Conservation (phyloP, 2,113 vertebrate genomes). For the Gnathonemus longibarbis region DNA sequence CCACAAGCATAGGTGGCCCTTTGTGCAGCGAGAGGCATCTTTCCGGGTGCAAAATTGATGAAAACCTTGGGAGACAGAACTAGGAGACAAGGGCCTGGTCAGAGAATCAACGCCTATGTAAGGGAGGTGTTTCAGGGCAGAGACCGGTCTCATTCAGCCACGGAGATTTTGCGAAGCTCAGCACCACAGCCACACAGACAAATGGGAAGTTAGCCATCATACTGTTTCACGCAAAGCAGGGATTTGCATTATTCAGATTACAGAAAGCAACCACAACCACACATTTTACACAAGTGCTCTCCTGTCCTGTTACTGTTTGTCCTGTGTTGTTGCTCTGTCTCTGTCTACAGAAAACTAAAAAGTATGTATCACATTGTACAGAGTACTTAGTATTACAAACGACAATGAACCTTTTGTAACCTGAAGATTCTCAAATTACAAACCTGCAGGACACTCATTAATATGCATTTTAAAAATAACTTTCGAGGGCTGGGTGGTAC, state of each 20-base stretch:
- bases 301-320: not conserved
- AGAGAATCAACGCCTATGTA: conserved; percentile 26
- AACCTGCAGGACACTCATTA: not conserved
- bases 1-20: not conserved
- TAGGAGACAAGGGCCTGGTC: conserved; percentile 23
- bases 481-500: not conserved
- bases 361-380: not conserved
- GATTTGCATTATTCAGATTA: not conserved
- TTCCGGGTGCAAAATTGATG: not conserved
- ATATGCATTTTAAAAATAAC: not conserved
- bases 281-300: not conserved
- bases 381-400: not conserved
- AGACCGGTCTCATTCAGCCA: not conserved
- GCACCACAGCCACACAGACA: not conserved
- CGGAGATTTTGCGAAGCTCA: not conserved
- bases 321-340: not conserved
- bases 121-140: conserved; percentile 21
- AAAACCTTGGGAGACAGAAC: not conserved
- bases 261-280: not conserved
- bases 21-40: not conserved
- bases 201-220: not conserved
- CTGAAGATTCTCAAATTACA: not conserved
- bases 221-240: not conserved
- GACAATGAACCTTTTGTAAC: not conserved
- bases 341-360: not conserved